Evolutionary conservation across 1,140 invertebrate species (phyloP), one percentile per base, ranked within the genome.

Genomic region (Temnothorax nylanderi): DNA sequence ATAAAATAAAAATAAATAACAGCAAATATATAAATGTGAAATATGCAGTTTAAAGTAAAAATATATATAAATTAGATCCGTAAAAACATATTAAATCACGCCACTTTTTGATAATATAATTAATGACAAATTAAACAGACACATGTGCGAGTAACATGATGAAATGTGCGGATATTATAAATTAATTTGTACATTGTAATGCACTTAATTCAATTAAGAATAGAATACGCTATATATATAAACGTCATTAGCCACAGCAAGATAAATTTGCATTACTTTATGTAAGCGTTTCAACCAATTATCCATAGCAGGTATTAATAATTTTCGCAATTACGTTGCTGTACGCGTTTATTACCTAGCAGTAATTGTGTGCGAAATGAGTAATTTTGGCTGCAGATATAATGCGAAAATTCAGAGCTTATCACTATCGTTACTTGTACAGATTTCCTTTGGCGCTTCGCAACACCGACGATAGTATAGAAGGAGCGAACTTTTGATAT

Each of bases 251-350:
- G 32, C 26, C 1, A 32, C 5, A 21, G 26, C 47, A 81, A 81
- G 51, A 81, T 71, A 56, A 54, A 81, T 56, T 71, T 16, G 37
- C 5, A n/a, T 71, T 81, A 56, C 5, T 81, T 56, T 54, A 34
- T 3, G 37, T 51, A 7, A 58, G 16, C 44, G 49, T 64, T 64
- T 6, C 26, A 26, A 1, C 7, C 5, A 81, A 58, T 71, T 72
- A 71, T 44, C 37, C n/a, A 71, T 37, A 10, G 18, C 6, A 5
- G 21, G 21, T 56, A 58, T 81, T 67, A 80, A 76, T 78, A 78
- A 78, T 64, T 78, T 49, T 47, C 56, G 11, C 44, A n/a, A 71
- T 81, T 69, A 26, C 47, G 26, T 72, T 81, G 32, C 49, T 41
- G 10, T 26, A 26, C 65, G 10, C 0, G 13, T 3, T n/a, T 32